A percentile compares a stretch with the other conserved stretches of the same genome.
Conservation (phyloP, 2,797 vertebrate genomes). For the Ctenopoma multispine region DNA sequence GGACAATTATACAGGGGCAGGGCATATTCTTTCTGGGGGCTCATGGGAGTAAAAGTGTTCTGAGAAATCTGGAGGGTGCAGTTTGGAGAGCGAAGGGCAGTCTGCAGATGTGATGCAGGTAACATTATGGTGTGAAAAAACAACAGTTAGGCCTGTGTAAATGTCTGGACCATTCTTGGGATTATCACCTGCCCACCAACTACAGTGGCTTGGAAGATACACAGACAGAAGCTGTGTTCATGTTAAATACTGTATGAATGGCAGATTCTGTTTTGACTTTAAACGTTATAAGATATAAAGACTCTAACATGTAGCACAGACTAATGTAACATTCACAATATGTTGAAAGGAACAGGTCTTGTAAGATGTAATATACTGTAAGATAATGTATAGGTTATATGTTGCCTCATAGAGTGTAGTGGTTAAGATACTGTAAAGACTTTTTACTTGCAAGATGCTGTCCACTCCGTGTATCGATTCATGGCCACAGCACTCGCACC, state of each 20-base stretch:
- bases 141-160: constrained; percentile 84
- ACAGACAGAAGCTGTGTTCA: constrained; percentile 56
- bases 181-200: constrained; percentile 82
- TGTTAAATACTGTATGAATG: constrained; percentile 16
- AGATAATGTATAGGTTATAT: constrained; percentile 26
- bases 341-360: constrained; percentile 37
- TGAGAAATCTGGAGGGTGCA: constrained; percentile 60
- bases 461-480: constrained; percentile 78
- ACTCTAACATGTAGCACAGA: constrained; percentile 24
- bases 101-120: constrained; percentile 86
- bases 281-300: neutral
- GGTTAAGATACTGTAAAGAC: constrained; percentile 65
- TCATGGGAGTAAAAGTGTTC: constrained; percentile 53
- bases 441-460: constrained; percentile 60
- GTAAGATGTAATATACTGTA: constrained; percentile 3
- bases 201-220: constrained; percentile 62
- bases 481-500: constrained; percentile 74
- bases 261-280: constrained; percentile 24
- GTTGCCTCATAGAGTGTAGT: constrained; percentile 41
- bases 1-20: constrained; percentile 38
- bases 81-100: constrained; percentile 67
- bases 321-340: constrained; percentile 9
- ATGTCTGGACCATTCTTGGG: constrained; percentile 78
- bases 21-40: constrained; percentile 40
- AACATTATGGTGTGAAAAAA: constrained; percentile 84